Conservation (phyloP, 2,113 vertebrate species). For the Gymnarchus niloticus region DNA sequence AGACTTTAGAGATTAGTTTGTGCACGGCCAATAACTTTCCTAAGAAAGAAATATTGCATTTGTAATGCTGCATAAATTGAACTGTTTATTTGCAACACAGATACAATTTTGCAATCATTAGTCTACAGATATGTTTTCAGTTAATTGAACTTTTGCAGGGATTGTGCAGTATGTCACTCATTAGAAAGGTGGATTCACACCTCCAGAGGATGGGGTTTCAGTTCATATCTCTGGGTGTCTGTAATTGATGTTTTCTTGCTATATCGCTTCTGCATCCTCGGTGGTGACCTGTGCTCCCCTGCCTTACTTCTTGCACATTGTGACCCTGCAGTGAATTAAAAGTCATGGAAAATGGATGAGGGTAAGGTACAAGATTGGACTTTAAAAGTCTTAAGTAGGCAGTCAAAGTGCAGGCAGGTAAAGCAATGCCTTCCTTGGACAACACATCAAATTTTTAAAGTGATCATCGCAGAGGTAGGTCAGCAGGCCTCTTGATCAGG, state of each 20-base stretch:
- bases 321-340: too few relatives aligned
- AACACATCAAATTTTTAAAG: too few relatives aligned
- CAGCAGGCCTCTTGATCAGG: neutral
- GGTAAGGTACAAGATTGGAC: too few relatives aligned
- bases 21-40: neutral
- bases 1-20: neutral
- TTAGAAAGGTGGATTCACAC: neutral
- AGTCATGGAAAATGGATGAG: too few relatives aligned
- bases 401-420: neutral
- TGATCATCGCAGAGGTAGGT: neutral
- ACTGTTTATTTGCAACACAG: neutral
- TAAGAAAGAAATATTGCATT: neutral
- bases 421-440: neutral
- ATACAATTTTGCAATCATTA: neutral
- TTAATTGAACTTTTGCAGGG: neutral
- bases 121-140: neutral
- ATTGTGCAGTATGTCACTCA: neutral
- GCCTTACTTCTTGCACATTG: too few relatives aligned
- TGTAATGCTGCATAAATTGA: neutral
- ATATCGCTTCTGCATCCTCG: neutral
- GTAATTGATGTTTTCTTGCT: neutral
- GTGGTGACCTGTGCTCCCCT: too few relatives aligned
- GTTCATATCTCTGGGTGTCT: neutral
- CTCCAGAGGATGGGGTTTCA: neutral
- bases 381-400: too few relatives aligned